Evolutionary conservation across 1,140 invertebrate genomes (phyloP), one percentile per base, ranked within the genome.

Genomic region (Caerostris extrusa): DNA sequence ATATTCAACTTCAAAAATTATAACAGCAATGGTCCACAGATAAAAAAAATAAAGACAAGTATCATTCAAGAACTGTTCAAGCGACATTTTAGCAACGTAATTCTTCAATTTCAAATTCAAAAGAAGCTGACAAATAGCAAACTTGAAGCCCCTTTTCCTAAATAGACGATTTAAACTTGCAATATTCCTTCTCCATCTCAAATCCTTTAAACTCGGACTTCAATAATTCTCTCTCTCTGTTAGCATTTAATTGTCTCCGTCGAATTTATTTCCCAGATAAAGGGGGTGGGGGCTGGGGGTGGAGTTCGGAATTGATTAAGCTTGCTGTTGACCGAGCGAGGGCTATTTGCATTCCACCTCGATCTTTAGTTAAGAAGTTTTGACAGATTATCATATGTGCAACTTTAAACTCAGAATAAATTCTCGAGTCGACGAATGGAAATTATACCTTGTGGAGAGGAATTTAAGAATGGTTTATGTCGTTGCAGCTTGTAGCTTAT

Each of bases 301-400:
- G 6, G 10, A 12, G 10, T 50, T 5, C 34, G 69, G 34, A 77
- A 77, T 77, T 77, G 69, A 77, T 50, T 77, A 10, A 50, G 69
- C 69, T 19, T 34, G 19, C 34, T 50, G 69, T 77, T 77, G 69
- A 77, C 69, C 69, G 8, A 77, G 50, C 69, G 34, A 77, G 34
- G 34, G 8, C n/a, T 77, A 77, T 8, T 77, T 34, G 10, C 69
- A 77, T 77, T 53, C 7, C 10, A 6, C 5, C 7, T 77, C 69
- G 34, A 77, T 77, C 69, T 77, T 50, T 53, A 77, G 69, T 77
- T 77, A 10, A 77, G 34, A 77, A 77, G 19, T 77, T 77, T 53
- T 77, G 69, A 77, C 69, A 77, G 69, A 77, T 77, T 77, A 77
- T 77, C 69, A 77, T 10, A 77, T 77, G 50, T 77, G 69, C 69